Conservation (phyloP, 2,888 invertebrate genomes). For the Gymnocheta viridis region DNA sequence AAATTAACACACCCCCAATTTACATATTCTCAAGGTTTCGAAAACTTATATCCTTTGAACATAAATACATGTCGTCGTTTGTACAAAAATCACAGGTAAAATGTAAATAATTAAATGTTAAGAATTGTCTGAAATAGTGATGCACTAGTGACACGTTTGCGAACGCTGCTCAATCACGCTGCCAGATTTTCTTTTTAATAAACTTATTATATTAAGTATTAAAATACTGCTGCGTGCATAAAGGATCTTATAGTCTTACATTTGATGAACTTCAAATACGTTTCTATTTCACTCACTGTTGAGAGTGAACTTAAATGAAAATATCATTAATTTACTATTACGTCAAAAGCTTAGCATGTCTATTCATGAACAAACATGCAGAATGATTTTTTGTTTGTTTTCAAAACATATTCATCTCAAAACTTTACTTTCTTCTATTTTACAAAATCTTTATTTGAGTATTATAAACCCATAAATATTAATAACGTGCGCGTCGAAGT, state of each 20-base stretch:
- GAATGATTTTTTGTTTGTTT: neutral
- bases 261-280: too few species aligned
- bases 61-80: conserved; percentile 18
- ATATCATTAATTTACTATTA: neutral
- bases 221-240: too few species aligned
- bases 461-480: neutral
- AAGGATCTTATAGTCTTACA: too few species aligned
- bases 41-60: neutral
- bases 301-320: too few species aligned
- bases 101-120: neutral
- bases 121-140: neutral
- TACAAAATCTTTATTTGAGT: neutral
- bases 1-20: conserved; percentile 24
- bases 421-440: conserved; percentile 11
- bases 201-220: too few species aligned
- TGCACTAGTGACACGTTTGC: neutral
- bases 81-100: conserved; percentile 11
- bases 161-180: neutral
- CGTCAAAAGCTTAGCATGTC: neutral
- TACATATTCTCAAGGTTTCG: conserved; percentile 10
- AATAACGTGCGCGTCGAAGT: neutral
- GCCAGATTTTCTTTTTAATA: neutral
- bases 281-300: too few species aligned
- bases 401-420: conserved; percentile 12
- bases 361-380: conserved; percentile 9